Conservation (phyloP, 2,888 invertebrate species). For the Cheilosia pagana region DNA sequence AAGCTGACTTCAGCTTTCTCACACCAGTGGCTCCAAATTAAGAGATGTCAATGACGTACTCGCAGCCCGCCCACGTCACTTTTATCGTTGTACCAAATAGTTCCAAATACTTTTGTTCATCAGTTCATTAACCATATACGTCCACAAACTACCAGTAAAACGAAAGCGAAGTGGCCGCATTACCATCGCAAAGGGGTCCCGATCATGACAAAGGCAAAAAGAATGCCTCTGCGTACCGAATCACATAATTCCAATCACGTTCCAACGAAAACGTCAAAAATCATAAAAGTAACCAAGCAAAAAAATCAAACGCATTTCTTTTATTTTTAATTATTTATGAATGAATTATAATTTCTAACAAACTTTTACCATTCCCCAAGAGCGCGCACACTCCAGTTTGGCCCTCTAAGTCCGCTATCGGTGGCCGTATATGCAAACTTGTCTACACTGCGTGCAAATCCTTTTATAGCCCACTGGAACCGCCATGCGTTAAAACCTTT, state of each 20-base stretch:
- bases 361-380: slow-evolving; percentile 60
- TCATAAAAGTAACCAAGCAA: background rate
- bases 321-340: slow-evolving; percentile 47
- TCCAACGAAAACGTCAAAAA: slow-evolving; percentile 40
- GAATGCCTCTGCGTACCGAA: slow-evolving; percentile 63
- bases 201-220: slow-evolving; percentile 22
- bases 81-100: slow-evolving; percentile 56
- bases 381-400: slow-evolving; percentile 15
- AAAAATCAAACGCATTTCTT: slow-evolving; percentile 15
- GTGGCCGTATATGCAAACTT: slow-evolving; percentile 1
- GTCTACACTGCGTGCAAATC: slow-evolving; percentile 36
- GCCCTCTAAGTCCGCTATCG: slow-evolving; percentile 37
- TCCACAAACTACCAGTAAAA: slow-evolving; percentile 51
- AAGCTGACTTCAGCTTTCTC: too few relatives aligned
- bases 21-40: background rate
- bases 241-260: slow-evolving; percentile 54
- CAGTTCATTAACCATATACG: slow-evolving; percentile 53
- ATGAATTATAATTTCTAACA: slow-evolving; percentile 47
- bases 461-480: slow-evolving; percentile 58
- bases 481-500: slow-evolving; percentile 37
- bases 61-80: slow-evolving; percentile 9
- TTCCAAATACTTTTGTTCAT: slow-evolving; percentile 44
- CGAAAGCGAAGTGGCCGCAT: slow-evolving; percentile 72
- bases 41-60: background rate
- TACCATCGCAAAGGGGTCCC: slow-evolving; percentile 51